phyloP scores from a whole-genome alignment of 2,113 vertebrate genomes.

The Petromus typicus region DNA sequence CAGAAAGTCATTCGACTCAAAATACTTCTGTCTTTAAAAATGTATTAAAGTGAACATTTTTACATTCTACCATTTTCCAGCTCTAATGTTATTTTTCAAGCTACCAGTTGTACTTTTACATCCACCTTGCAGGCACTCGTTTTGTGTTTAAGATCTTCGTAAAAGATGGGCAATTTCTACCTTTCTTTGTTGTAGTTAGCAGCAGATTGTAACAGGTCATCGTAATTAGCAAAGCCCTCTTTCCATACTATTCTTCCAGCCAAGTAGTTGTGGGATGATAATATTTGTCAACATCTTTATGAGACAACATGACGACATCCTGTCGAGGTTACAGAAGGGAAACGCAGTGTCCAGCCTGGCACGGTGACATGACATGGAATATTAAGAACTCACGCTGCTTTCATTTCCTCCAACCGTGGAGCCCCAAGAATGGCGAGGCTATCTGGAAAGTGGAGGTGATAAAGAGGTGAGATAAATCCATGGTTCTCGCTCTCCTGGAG shows the following conservation, averaged over 20 bases:
- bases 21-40: not conserved
- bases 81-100: conserved; percentile 55
- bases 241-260: conserved; percentile 2
- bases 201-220: not conserved
- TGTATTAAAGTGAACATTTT: conserved; percentile 30
- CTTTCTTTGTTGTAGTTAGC: not conserved
- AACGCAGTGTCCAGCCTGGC: conserved; percentile 32
- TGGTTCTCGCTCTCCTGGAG: not conserved
- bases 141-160: conserved; percentile 30
- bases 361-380: conserved; percentile 1
- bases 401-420: not conserved
- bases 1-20: conserved; percentile 7
- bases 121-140: conserved; percentile 44
- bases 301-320: conserved; percentile 45
- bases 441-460: not conserved
- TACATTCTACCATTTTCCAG: not conserved
- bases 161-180: conserved; percentile 3
- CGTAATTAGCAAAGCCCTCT: not conserved
- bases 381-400: not conserved
- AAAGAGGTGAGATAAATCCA: not conserved
- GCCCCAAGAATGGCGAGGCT: not conserved
- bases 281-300: conserved; percentile 64
- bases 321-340: conserved; percentile 33
- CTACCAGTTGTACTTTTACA: conserved; percentile 45
- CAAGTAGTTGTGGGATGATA: conserved; percentile 30